Base-by-base conservation (phyloP, 2,113 vertebrate species). In the Miniopterus natalensis region DNA sequence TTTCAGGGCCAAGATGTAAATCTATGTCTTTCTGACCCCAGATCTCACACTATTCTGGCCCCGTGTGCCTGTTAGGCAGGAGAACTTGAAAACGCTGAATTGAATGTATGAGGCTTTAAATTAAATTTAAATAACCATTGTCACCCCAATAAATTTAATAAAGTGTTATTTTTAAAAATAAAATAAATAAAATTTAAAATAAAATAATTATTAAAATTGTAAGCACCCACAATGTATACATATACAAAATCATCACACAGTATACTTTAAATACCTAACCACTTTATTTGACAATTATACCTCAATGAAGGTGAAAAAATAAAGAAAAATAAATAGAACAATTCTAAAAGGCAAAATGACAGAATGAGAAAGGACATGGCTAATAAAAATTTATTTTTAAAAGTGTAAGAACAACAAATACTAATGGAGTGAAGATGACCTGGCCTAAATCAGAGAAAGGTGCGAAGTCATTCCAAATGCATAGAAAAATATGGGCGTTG, bases 311-410 rank as follows among this genome's bases (percentile, higher is more conserved):
- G n/a, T 85, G 81, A 47, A 66, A 75, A 84, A 49, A 63, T 31
- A 71, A 91, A 71, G 36, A 81, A 71, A 49, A 59, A 59, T 51
- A 36, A 78, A 42, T 57, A 77, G 47, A 57, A n/a, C 23, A 40
- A 29, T 61, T 77, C 42, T 42, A 70, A 91, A 90, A 79, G 53
- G n/a, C 3, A 79, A 84, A 90, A 53, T n/a, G 12, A 90, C n/a
- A 53, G 18, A 49, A 90, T 40, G 49, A 84, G 13, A 77, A 86
- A 79, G 21, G 65, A 20, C 17, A 45, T 47, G 29, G 15, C 36
- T 29, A 73, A 57, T 40, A 55, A 73, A 51, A 29, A 53, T 29
- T 51, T 90, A 71, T 21, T 27, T 77, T 36, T 12, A 40, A 71
- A 51, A 36, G 14, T 25, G 15, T 65, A 66, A 85, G 18, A 81